Base-by-base conservation (phyloP, 2,797 vertebrate species). In the Scolopax bukidnonensis region DNA sequence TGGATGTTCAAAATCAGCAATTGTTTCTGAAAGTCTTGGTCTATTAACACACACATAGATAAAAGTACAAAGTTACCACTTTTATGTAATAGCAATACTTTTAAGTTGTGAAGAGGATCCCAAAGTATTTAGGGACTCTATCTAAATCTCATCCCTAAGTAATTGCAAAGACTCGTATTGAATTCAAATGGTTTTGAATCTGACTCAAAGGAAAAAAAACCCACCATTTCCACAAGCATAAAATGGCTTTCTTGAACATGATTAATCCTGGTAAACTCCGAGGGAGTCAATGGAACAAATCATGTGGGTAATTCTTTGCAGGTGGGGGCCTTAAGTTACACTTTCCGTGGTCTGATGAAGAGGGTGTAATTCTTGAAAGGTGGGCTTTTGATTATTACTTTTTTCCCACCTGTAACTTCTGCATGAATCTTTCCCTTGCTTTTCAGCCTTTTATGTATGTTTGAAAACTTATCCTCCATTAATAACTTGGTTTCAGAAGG, bases 231-330 rank as follows among this genome's bases (percentile, higher is more conserved):
- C 88, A 38, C 78, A 91, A 84, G 27, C n/a, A 57, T 64, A 70
- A 88, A 70, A 68, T 50, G 27, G 43, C 68, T 94, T 93, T 95
- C 67, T 84, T 95, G 67, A 91, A 70, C 63, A 8, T 95, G 75
- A 91, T 89, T 86, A 90, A 54, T 90, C 93, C 87, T 96, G 47
- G 90, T 95, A 76, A 94, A 84, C 56, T 89, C 61, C 79, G 89
- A 95, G 87, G 91, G 91, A 96, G 75, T 92, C 93, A 95, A 95
- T 96, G 94, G 95, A 97, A 95, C 96, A 96, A 97, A 96, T 96
- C 41, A 94, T 90, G 36, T 96, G 95, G 96, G 94, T 96, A 96
- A 95, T 96, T 96, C 95, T 96, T 96, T 96, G 94, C 94, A 96
- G 94, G 93, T 96, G 93, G 96, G 95, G 95, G 88, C 94, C 95